Conservation (phyloP, 2,797 vertebrate genomes). For the Urosaurus nigricauda region DNA sequence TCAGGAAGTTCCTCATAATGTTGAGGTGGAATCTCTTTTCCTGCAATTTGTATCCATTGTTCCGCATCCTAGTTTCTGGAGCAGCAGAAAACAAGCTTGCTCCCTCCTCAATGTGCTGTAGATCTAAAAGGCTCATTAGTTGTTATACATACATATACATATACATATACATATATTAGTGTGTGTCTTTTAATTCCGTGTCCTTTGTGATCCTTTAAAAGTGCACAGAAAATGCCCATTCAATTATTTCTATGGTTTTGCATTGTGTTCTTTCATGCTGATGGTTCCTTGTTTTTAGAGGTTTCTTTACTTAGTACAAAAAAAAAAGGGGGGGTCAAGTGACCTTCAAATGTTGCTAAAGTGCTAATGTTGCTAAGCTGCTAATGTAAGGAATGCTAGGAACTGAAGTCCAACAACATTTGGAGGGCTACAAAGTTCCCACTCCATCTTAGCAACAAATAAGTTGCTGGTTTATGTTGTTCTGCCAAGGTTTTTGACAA, state of each 20-base stretch:
- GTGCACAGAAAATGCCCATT: neutral
- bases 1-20: no score
- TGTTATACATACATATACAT: neutral
- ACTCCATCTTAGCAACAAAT: rapidly evolving
- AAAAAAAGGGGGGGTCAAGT: no score
- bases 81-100: no score
- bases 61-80: no score
- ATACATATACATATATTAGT: no score
- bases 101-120: neutral
- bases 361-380: no score
- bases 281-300: neutral
- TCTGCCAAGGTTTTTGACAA: neutral
- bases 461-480: neutral
- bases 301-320: neutral
- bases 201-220: neutral
- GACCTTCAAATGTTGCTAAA: no score
- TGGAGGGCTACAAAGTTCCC: neutral
- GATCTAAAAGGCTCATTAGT: neutral
- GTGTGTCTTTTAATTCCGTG: neutral
- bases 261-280: neutral
- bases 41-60: no score
- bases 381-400: neutral
- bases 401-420: neutral
- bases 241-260: neutral
- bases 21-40: no score